Evolutionary conservation across 2,888 invertebrate species (phyloP).

Genomic region (Panzeria rudis): DNA sequence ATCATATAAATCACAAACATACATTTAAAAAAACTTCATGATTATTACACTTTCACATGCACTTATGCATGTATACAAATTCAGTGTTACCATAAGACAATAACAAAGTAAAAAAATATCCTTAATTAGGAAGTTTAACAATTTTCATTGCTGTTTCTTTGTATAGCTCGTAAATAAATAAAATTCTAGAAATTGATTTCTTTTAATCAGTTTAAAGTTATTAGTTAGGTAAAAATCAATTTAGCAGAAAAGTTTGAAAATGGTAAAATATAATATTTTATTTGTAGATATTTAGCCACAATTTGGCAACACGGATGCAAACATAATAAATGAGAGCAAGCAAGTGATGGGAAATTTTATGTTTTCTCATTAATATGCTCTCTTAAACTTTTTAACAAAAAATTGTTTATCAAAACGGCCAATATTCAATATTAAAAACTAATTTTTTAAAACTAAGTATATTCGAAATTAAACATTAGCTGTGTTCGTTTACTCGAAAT

Average conservation of each 20-base stretch:
- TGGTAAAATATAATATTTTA: no score
- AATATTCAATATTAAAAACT: no score
- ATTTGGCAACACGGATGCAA: neutral
- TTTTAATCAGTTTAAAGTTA: neutral
- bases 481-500: no score
- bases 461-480: no score
- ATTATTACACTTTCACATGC: neutral
- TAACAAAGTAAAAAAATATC: neutral
- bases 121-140: neutral
- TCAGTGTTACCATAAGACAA: neutral
- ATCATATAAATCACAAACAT: slow-evolving; percentile 6
- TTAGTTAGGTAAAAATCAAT: neutral
- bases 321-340: neutral
- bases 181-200: no score
- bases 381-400: neutral
- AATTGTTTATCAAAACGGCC: neutral
- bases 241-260: neutral
- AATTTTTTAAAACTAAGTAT: no score
- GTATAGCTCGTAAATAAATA: neutral
- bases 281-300: no score
- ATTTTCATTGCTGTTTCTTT: neutral
- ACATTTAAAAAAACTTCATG: neutral
- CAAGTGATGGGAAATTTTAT: neutral
- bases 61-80: neutral
- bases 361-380: neutral